These are phyloP conservation scores for Oryzias dopingdopingensis DNA, from an alignment of 2,797 vertebrate species.

Conservation along the genomic window DNA sequence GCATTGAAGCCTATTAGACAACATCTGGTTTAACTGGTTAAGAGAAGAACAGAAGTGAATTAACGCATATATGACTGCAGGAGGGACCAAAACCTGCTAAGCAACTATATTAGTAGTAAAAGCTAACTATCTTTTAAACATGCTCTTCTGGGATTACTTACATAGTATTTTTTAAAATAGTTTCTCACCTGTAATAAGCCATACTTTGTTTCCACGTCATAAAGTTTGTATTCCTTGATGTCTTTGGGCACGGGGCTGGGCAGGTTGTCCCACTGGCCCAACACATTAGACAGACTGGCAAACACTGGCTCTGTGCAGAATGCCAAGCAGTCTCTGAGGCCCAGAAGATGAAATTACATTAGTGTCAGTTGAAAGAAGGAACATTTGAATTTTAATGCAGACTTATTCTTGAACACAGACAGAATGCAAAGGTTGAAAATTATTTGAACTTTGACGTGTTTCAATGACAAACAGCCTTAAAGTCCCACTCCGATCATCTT, in stretches of 20 bases:
- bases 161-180: background rate
- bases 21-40: constrained; percentile 37
- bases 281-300: constrained; percentile 94
- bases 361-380: constrained; percentile 2
- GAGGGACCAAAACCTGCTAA: constrained; percentile 13
- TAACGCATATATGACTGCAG: background rate
- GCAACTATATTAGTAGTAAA: background rate
- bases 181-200: constrained; percentile 91
- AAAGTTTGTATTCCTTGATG: constrained; percentile 96
- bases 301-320: constrained; percentile 98
- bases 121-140: background rate
- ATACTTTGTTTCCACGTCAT: constrained; percentile 96
- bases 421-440: background rate
- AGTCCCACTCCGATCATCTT: constrained; percentile 10
- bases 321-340: constrained; percentile 90
- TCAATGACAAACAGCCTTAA: constrained; percentile 3
- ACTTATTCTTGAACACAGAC: background rate
- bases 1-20: constrained; percentile 2
- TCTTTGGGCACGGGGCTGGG: constrained; percentile 89
- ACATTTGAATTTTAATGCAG: background rate
- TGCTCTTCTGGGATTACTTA: background rate
- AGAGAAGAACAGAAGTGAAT: background rate
- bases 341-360: constrained; percentile 15
- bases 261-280: constrained; percentile 95
- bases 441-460: background rate